Base-by-base conservation (phyloP, 2,113 vertebrate genomes). In the Chascanopsetta lugubris region DNA sequence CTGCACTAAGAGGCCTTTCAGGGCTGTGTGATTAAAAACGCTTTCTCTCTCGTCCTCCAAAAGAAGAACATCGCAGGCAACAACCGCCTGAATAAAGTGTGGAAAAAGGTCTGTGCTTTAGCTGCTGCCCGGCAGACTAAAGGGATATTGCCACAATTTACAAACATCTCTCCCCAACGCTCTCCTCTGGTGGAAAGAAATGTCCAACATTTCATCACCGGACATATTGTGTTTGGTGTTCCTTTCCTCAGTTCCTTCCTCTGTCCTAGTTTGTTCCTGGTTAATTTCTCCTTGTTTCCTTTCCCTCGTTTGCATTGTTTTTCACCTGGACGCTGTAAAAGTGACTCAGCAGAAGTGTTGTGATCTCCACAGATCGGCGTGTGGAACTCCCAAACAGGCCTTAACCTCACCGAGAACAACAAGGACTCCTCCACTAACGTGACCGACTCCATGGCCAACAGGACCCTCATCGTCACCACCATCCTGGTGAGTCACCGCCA, bases 351-450 rank as follows among this genome's bases (percentile, higher is more conserved):
- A 34, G 18, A 8, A 40, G 20, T 12, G 38, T n/a, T 30, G 38
- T 72, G 0, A 50, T 67, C 12, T 45, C 57, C 60, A 40, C 89
- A 99, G 97, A 95, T 99, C 48, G 97, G 96, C 5, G 90, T 97
- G 57, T 99, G 97, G 97, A 99, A 98, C 77, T 97, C 97, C 72
- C 94, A 95, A 84, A 93, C 90, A 21, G 97, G 97, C 87, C 96
- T 99, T 89, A 99, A 98, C 86, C 93, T 99, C 92, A 96, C 95
- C 0, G 95, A 97, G 30, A 93, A 76, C 85, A 91, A 91, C 87
- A 96, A 93, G 84, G 96, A 98, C 76, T 91, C 83, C 6, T 89
- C 93, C 12, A 93, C 92, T 61, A 97, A 97, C 29, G 90, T 97
- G 71, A 96, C 95, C 0, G 96, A 97, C 74, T 96, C 97, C 0